Evolutionary conservation across 2,113 vertebrate species (phyloP), one percentile per base, ranked within the genome.

Genomic region (Alces alces): DNA sequence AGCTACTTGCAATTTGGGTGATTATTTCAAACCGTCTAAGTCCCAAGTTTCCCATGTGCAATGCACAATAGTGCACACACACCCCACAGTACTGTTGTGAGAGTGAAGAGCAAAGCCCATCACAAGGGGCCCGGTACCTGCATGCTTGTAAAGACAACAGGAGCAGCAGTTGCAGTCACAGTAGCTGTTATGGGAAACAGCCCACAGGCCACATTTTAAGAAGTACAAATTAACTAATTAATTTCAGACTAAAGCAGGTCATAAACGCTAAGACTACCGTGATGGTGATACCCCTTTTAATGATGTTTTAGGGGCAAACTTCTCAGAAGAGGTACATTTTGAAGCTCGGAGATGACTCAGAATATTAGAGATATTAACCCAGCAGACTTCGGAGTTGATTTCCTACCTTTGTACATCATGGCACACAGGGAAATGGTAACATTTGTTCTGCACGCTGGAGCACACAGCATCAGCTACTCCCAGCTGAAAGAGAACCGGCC

Each of bases 221-320:
- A 88, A 89, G 76, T 16, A 89, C 54, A 83, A 57, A 86, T 91
- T 80, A 88, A 95, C 96, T 92, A 85, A 89, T 96, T 96, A 80
- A 91, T 96, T 96, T 86, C 85, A 91, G 73, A 64, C 58, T 36
- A 89, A 73, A 16, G 12, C 39, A 93, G 60, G 55, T 83, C 47
- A 7, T 73, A 30, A 45, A 33, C 16, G 17, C 85, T 54, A 30
- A 94, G 94, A 47, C 86, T 25, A 80, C 76, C 33, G 2, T 7
- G 57, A 82, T 19, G 30, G 83, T 85, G 82, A 66, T 85, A 73
- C 28, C 5, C 12, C 79, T n/a, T 3, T 50, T 79, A 47, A 87
- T 3, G 5, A 33, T 0, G 5, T 12, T 7, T 30, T 12, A 19
- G 5, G 43, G 50, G 50, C 54, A 39, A 64, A 52, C 54, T 50